Percentiles rank a stretch among this genome's conserved stretches.
These are phyloP conservation scores for Etheostoma spectabile DNA, from an alignment of 2,113 vertebrate species.

Conservation along the genomic window DNA sequence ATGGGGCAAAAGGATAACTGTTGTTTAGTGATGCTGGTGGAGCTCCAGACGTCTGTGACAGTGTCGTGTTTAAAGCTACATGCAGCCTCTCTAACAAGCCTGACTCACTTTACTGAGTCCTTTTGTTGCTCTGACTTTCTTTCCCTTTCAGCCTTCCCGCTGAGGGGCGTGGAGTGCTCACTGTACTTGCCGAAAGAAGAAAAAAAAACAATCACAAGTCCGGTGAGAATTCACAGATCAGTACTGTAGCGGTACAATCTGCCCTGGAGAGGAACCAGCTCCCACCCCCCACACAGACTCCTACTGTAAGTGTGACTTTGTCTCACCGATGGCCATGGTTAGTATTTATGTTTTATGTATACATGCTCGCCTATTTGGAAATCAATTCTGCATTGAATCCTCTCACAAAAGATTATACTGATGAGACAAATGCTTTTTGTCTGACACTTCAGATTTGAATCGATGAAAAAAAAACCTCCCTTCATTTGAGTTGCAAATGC, in stretches of 20 bases:
- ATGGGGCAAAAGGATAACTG: neutral
- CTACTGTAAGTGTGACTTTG: neutral
- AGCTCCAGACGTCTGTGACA: neutral
- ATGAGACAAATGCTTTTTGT: constrained; percentile 21
- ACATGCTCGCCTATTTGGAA: constrained; percentile 1
- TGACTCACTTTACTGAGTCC: constrained; percentile 3
- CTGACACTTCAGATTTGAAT: constrained; percentile 20
- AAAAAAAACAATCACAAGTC: constrained; percentile 62
- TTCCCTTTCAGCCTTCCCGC: constrained; percentile 31
- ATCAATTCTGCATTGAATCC: constrained; percentile 3
- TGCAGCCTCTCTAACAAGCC: constrained; percentile 17
- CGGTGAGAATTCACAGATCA: constrained; percentile 65
- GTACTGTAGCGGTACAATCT: constrained; percentile 52
- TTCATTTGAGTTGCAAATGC: constrained; percentile 31
- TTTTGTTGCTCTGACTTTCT: constrained; percentile 33
- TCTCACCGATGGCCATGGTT: neutral
- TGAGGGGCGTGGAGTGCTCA: constrained; percentile 22
- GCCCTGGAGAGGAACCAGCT: constrained; percentile 31
- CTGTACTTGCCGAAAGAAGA: constrained; percentile 51
- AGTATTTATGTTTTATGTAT: constrained; percentile 21
- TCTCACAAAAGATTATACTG: constrained; percentile 1
- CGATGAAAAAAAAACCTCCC: neutral
- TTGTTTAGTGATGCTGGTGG: neutral
- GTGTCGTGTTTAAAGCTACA: constrained; percentile 9
- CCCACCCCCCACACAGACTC: constrained; percentile 10